These are phyloP conservation scores for Enteromius trimaculatus DNA, from an alignment of 2,797 vertebrate genomes.

Conservation along the genomic window DNA sequence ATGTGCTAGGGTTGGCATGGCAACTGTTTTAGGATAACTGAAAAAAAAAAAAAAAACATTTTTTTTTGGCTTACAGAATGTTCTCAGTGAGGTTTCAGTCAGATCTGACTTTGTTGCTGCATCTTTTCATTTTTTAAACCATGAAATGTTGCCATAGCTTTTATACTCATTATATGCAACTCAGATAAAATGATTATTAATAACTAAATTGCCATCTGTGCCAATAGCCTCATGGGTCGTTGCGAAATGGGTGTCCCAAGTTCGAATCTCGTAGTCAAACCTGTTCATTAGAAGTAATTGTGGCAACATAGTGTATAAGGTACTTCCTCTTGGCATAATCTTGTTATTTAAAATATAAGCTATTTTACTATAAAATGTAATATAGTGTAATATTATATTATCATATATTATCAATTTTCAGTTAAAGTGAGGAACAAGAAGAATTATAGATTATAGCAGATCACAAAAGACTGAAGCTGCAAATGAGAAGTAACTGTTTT, in stretches of 20 bases:
- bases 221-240: neutral
- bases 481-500: neutral
- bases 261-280: neutral
- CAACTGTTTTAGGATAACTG: conserved; percentile 57
- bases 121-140: neutral
- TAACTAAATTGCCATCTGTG: neutral
- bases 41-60: too few relatives aligned
- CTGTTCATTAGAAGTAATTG: neutral
- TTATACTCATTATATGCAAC: neutral
- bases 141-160: neutral
- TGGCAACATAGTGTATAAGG: neutral
- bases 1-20: conserved; percentile 64
- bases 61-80: conserved; percentile 32
- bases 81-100: conserved; percentile 30
- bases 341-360: neutral
- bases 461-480: neutral
- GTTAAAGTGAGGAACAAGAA: neutral
- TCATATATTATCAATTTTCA: too few relatives aligned
- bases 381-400: neutral
- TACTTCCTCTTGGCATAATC: neutral
- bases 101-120: neutral
- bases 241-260: neutral
- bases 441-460: neutral
- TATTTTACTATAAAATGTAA: neutral
- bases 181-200: neutral